phyloP scores from a whole-genome alignment of 2,888 invertebrate genomes.

The Pandemis corylana region DNA sequence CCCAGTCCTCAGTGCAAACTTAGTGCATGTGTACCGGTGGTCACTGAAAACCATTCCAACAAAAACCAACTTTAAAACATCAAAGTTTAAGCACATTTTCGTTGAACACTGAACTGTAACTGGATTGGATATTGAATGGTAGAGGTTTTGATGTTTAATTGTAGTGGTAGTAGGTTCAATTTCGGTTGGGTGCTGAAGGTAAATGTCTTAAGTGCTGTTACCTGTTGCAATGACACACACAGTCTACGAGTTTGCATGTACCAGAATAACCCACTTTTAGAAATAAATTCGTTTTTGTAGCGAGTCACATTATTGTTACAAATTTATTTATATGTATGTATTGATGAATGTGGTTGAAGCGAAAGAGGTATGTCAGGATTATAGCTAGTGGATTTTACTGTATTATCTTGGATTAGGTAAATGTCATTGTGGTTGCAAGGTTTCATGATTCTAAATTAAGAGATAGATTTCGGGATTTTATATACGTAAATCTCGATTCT shows the following conservation, averaged over 20 bases:
- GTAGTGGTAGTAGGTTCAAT: not conserved
- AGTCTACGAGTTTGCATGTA: slow-evolving; percentile 5
- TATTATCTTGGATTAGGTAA: no score
- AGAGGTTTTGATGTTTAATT: slow-evolving; percentile 1
- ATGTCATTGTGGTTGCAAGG: no score
- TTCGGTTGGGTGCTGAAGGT: not conserved
- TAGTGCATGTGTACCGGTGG: slow-evolving; percentile 56
- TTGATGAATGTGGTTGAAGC: no score
- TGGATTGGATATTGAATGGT: not conserved
- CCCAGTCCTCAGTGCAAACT: slow-evolving; percentile 58
- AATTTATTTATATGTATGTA: no score
- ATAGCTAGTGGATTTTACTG: no score
- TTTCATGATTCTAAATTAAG: no score
- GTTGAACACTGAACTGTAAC: not conserved
- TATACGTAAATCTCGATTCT: no score
- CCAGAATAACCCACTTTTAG: not conserved
- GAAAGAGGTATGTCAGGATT: no score
- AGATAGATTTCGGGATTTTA: no score
- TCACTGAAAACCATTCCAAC: not conserved
- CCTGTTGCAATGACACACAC: slow-evolving; percentile 26
- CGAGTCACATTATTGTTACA: not conserved
- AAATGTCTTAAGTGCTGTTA: not conserved
- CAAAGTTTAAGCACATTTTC: not conserved
- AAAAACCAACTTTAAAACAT: slow-evolving; percentile 16
- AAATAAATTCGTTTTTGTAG: no score